Base-by-base conservation (phyloP, 2,888 invertebrate genomes). In the Drosophila emarginata region DNA sequence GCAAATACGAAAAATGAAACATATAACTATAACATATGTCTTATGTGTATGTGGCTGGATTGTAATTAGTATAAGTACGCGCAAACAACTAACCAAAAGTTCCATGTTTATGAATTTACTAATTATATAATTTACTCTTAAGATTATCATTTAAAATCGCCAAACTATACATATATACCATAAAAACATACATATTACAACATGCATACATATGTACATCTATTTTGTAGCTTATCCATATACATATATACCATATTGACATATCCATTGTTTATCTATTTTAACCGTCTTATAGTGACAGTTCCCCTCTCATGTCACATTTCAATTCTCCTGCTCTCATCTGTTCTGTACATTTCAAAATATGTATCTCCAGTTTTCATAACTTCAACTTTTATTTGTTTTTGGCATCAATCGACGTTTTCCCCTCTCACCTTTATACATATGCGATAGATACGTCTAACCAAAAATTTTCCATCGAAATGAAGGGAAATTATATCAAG, bases 21-120 rank as follows among this genome's bases (percentile, higher is more conserved):
- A 65, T 76, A 65, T 68, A 75, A 67, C 67, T 77, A 75, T 65
- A 79, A 72, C 79, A 63, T 74, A 71, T 74, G 73, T 74, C 64
- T 67, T 67, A 58, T 74, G 65, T 84, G 78, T 84, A 72, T 84
- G 84, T 84, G 84, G 85, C 85, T 87, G 87, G 82, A 87, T 84
- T 83, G 86, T 86, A 86, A 81, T 72, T 83, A 82, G 72, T 76
- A 71, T 86, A 86, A 82, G 71, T 65, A 65, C 72, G 78, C 85
- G 71, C 65, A 65, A 59, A 52, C 18, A 57, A 67, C 79, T 77
- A 83, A 80, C 80, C 65, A 84, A 67, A 66, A 76, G 67, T 74
- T 79, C 64, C 71, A 53, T 65, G 54, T 67, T 68, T 72, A 78
- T 83, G 45, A 76, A 77, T 67, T 79, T 74, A 77, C 64, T 61